Conservation (phyloP, 2,113 vertebrate species). For the Pagrus major region DNA sequence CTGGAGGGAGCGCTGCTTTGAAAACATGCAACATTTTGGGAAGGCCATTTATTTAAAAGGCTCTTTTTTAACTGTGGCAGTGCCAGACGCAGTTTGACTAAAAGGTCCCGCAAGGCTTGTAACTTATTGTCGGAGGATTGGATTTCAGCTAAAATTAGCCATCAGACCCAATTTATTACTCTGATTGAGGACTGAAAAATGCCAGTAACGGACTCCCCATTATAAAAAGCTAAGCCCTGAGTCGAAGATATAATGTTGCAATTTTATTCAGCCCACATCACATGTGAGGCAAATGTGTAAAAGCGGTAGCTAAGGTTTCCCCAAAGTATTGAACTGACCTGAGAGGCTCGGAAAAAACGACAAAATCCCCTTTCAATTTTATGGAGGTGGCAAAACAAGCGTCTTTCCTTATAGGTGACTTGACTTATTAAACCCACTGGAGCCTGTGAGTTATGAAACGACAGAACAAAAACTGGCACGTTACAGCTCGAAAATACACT, state of each 20-base stretch:
- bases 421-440: constrained; percentile 61
- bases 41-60: constrained; percentile 73
- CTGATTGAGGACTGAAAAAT: constrained; percentile 79
- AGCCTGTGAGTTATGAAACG: constrained; percentile 45
- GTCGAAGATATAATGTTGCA: constrained; percentile 75
- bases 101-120: constrained; percentile 81
- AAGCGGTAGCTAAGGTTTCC: constrained; percentile 71
- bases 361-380: constrained; percentile 66
- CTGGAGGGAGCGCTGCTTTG: constrained; percentile 56
- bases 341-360: constrained; percentile 74
- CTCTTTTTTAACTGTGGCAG: constrained; percentile 76
- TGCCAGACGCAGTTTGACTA: constrained; percentile 79
- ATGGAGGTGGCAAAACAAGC: constrained; percentile 69
- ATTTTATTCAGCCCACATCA: constrained; percentile 76
- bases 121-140: constrained; percentile 83
- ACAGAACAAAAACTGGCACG: constrained; percentile 33
- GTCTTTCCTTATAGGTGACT: constrained; percentile 61
- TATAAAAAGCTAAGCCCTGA: constrained; percentile 56
- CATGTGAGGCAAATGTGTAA: constrained; percentile 73
- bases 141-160: constrained; percentile 86
- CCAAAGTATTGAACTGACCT: constrained; percentile 66
- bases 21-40: constrained; percentile 66
- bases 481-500: constrained; percentile 12
- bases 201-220: constrained; percentile 62
- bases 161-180: constrained; percentile 82